Evolutionary conservation across 2,888 invertebrate genomes (phyloP).

Genomic region (Ophion ventricosus): DNA sequence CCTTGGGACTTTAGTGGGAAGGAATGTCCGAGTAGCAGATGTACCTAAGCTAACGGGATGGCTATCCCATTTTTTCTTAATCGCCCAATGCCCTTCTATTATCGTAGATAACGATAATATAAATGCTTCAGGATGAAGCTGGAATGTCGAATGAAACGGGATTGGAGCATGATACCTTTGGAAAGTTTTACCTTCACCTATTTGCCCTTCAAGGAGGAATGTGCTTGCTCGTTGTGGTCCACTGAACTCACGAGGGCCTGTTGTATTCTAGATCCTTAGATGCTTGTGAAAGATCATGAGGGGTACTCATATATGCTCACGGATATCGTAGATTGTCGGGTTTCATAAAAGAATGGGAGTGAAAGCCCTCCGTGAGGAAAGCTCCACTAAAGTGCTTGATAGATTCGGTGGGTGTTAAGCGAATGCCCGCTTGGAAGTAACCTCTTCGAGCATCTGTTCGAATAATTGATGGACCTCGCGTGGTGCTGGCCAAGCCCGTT

Average conservation of each 20-base stretch:
- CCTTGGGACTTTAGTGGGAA: conserved; percentile 34
- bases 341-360: not conserved
- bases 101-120: not conserved
- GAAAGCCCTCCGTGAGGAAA: conserved; percentile 23
- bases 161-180: not conserved
- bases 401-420: conserved; percentile 49
- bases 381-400: conserved; percentile 25
- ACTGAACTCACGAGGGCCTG: conserved; percentile 25
- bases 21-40: not conserved
- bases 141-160: conserved; percentile 1
- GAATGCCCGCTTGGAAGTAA: conserved; percentile 48
- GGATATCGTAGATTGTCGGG: not conserved
- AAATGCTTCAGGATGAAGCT: not conserved
- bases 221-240: conserved; percentile 39
- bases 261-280: conserved; percentile 16
- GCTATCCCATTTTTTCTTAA: conserved; percentile 7
- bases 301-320: not conserved
- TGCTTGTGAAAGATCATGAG: conserved; percentile 9
- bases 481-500: conserved; percentile 23
- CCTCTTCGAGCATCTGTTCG: conserved; percentile 47
- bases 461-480: conserved; percentile 60
- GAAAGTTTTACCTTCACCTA: conserved; percentile 2
- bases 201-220: conserved; percentile 15
- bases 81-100: not conserved
- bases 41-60: conserved; percentile 42